Conservation (phyloP, 2,113 vertebrate species). For the Ictalurus punctatus region DNA sequence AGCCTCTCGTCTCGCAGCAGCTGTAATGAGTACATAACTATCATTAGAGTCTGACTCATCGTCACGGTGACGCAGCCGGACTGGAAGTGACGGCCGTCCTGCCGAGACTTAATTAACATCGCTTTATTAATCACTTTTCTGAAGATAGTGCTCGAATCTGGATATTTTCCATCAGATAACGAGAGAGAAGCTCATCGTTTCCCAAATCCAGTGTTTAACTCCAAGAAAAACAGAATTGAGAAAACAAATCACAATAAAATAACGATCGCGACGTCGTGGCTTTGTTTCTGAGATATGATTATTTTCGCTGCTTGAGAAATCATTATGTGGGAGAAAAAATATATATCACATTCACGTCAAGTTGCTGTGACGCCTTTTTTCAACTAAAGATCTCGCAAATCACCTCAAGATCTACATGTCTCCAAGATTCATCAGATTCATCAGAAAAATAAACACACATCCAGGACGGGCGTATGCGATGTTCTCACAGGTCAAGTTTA, state of each 20-base stretch:
- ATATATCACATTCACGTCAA: no score
- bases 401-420: no score
- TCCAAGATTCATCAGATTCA: no score
- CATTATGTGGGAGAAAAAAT: not conserved
- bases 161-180: not conserved
- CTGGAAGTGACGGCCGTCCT: not conserved
- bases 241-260: not conserved
- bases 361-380: no score
- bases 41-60: constrained; percentile 15
- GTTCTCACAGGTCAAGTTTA: no score
- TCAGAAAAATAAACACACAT: no score
- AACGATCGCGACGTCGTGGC: not conserved
- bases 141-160: not conserved
- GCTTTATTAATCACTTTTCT: not conserved
- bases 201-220: not conserved
- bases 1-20: not conserved
- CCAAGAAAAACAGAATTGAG: not conserved
- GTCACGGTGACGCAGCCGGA: not conserved
- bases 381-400: no score
- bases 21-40: not conserved
- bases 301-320: not conserved
- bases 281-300: not conserved
- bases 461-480: no score
- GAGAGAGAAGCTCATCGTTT: not conserved
- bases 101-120: not conserved